A percentile compares a stretch with the other conserved stretches of the same genome.
Conservation (phyloP, 2,888 invertebrate genomes). For the Trypoxylon attenuatum region DNA sequence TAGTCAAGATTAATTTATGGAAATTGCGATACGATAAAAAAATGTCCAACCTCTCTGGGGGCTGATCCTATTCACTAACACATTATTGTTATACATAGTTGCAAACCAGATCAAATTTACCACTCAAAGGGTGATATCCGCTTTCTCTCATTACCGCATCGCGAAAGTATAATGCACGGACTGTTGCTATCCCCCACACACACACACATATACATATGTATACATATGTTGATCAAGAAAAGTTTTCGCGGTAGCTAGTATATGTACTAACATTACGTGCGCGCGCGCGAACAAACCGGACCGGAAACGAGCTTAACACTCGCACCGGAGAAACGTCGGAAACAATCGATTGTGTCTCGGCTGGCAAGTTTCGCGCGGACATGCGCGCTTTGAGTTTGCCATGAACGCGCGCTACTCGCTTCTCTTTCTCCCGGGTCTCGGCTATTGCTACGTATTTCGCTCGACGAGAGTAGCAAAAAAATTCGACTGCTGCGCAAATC, state of each 20-base stretch:
- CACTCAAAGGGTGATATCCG: conserved; percentile 34
- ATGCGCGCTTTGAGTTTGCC: no score
- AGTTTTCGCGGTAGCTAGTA: conserved; percentile 31
- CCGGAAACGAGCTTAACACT: conserved; percentile 52
- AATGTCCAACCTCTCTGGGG: no score
- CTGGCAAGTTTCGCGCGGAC: conserved; percentile 34
- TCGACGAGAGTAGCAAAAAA: not conserved
- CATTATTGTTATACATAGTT: no score
- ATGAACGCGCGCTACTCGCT: not conserved
- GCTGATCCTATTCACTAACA: no score
- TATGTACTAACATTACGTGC: conserved; percentile 24
- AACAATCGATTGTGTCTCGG: conserved; percentile 52
- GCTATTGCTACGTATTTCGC: not conserved
- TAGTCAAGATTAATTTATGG: no score
- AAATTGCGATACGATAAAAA: no score
- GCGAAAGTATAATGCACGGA: conserved; percentile 41
- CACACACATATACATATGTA: no score
- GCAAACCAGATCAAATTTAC: conserved; percentile 43
- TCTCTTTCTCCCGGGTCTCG: conserved; percentile 1
- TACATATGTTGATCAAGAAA: conserved; percentile 22
- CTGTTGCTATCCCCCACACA: no score
- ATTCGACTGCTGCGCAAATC: not conserved
- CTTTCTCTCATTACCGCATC: conserved; percentile 47
- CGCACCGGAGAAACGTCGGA: conserved; percentile 54
- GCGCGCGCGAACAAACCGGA: conserved; percentile 35